Base-by-base conservation (phyloP, 2,888 invertebrate genomes). In the Opisthograptis luteolata region DNA sequence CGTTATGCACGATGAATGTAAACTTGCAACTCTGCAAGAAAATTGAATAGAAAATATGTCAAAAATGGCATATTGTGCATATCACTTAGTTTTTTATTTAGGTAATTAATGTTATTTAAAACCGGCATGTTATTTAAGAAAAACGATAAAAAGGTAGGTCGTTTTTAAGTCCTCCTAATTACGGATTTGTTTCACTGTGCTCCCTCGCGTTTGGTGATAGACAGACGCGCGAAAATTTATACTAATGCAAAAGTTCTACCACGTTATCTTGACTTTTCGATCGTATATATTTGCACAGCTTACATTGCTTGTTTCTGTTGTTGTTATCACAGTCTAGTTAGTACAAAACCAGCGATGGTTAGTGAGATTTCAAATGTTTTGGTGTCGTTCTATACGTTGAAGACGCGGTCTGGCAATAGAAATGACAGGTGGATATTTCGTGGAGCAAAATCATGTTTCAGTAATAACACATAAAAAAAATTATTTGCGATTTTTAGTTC, bases 381-480 rank as follows among this genome's bases (percentile, higher is more conserved):
- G 0, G 13, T 10, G 0, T 8, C 6, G 12, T 20, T 27, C 17
- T 8, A 12, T 25, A n/a, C 45, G n/a, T 10, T 34, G 35, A 31
- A 49, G 25, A 20, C 25, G 25, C 28, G 39, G 52, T 40, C 51
- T 61, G 61, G 54, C 58, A 57, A 32, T 25, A 52, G 46, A 42
- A 43, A 43, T 61, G 58, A 58, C 61, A 61, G 56, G 54, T 58
- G 55, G 54, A 51, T 36, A 24, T 45, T 14, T 35, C 20, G 37
- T 24, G 44, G 35, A 32, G 45, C 22, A 28, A 46, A 53, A 42
- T 42, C 50, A 25, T 46, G 53, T 48, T 53, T 39, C 47, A 20
- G 35, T 42, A 50, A 53, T 52, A 55, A 51, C 47, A 19, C 28
- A 47, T 40, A 39, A 41, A 41, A 46, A 35, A 57, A 53, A 37